These are phyloP conservation scores for Cephus rjabovi DNA, from an alignment of 2,888 invertebrate species.

Conservation along the genomic window DNA sequence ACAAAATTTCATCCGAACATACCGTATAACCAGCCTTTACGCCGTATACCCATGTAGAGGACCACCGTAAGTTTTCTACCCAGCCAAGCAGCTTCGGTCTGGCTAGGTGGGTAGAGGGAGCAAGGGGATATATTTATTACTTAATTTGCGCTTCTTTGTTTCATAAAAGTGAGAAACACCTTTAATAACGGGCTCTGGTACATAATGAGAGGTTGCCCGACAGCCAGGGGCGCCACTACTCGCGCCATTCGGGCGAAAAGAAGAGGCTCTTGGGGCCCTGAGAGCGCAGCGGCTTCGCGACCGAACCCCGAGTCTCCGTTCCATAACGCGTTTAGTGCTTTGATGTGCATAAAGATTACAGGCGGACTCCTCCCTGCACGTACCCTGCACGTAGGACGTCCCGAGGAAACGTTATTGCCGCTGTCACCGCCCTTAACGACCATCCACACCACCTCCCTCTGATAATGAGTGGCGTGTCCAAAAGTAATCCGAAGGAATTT, in stretches of 20 bases:
- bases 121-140: conserved; percentile 52
- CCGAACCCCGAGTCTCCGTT: not conserved
- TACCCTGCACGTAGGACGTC: not conserved
- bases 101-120: not conserved
- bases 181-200: conserved; percentile 55
- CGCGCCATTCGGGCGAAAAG: conserved; percentile 20
- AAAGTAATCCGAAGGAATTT: not conserved
- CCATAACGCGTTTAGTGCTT: not conserved
- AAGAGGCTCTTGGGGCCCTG: not conserved
- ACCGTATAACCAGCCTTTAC: not conserved
- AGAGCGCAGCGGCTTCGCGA: not conserved
- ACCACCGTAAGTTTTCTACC: not conserved
- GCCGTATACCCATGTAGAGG: not conserved
- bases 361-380: not conserved
- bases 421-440: not conserved
- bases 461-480: not conserved
- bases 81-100: not conserved
- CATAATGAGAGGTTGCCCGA: conserved; percentile 57
- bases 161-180: conserved; percentile 64
- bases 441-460: not conserved
- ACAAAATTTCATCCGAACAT: not conserved
- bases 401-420: not conserved
- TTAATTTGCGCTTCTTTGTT: conserved; percentile 63
- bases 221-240: conserved; percentile 31
- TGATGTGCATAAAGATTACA: not conserved